Evolutionary conservation across 2,888 invertebrate species (phyloP).

Genomic region (Sussaba pulchella): DNA sequence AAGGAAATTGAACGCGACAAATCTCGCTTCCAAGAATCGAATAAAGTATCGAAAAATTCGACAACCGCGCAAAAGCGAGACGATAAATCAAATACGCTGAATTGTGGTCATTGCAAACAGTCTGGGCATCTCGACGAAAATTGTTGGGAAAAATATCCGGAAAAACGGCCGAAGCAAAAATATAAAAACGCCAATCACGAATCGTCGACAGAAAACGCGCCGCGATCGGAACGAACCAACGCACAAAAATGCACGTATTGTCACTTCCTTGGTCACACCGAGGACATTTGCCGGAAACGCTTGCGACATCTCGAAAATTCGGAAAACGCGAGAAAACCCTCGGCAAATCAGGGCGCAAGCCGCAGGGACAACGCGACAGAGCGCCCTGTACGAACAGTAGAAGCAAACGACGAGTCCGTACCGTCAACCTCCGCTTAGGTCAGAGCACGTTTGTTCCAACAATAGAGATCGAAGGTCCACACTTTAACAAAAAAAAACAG

Average conservation of each 20-base stretch:
- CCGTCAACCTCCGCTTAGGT: too few relatives aligned
- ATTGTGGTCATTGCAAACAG: neutral
- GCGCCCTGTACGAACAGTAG: too few relatives aligned
- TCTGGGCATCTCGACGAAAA: too few relatives aligned
- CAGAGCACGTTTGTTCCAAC: too few relatives aligned
- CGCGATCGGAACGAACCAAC: too few relatives aligned
- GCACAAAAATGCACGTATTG: neutral
- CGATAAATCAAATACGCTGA: neutral
- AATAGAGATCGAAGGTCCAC: too few relatives aligned
- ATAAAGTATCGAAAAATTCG: too few relatives aligned
- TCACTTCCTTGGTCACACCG: neutral
- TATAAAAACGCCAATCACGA: too few relatives aligned
- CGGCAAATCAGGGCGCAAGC: too few relatives aligned
- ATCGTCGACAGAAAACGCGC: neutral
- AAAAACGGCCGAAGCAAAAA: neutral
- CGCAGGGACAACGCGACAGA: too few relatives aligned
- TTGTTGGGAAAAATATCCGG: neutral
- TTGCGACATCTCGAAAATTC: neutral
- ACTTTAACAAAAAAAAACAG: too few relatives aligned
- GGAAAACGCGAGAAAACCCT: slow-evolving; percentile 3
- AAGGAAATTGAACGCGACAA: slow-evolving; percentile 30
- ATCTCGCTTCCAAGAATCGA: slow-evolving; percentile 3
- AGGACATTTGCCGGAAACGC: neutral
- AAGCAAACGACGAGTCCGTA: too few relatives aligned
- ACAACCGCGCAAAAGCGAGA: neutral